These are phyloP conservation scores for Ceyx margarethae DNA, from an alignment of 2,113 vertebrate genomes.

Conservation along the genomic window DNA sequence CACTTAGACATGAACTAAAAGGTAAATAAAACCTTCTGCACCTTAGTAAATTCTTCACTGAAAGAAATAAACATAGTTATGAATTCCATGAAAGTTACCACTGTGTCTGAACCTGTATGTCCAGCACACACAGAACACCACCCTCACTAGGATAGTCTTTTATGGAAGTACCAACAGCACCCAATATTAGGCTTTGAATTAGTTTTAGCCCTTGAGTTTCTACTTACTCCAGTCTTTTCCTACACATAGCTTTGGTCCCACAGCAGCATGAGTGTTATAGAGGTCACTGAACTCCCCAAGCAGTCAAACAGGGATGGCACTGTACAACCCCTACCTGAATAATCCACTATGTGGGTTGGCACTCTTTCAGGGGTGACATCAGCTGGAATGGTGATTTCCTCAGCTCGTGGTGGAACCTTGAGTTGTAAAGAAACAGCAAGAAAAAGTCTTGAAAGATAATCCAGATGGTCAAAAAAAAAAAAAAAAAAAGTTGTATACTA, in stretches of 20 bases:
- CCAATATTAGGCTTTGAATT: background rate
- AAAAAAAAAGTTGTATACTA: background rate
- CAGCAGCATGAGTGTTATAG: background rate
- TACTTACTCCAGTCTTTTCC: background rate
- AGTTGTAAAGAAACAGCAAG: constrained; percentile 44
- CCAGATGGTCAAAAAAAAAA: background rate
- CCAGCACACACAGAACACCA: background rate
- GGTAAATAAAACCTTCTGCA: background rate
- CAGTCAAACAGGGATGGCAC: background rate
- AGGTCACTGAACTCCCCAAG: background rate
- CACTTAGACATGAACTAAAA: background rate
- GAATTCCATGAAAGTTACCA: background rate
- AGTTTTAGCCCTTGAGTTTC: background rate
- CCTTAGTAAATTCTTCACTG: background rate
- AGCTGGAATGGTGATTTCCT: constrained; percentile 98
- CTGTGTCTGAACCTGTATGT: background rate
- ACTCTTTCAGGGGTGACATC: constrained; percentile 98
- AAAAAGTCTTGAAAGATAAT: background rate
- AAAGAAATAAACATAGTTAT: background rate
- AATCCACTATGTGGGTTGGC: constrained; percentile 98
- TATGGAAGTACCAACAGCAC: background rate
- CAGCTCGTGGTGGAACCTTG: constrained; percentile 93
- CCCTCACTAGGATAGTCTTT: background rate
- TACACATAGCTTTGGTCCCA: background rate
- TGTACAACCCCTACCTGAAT: constrained; percentile 82